A percentile compares a stretch with the other conserved stretches of the same genome.
Evolutionary conservation across 2,888 invertebrate species (phyloP).

Genomic region (Argyresthia goedartella): DNA sequence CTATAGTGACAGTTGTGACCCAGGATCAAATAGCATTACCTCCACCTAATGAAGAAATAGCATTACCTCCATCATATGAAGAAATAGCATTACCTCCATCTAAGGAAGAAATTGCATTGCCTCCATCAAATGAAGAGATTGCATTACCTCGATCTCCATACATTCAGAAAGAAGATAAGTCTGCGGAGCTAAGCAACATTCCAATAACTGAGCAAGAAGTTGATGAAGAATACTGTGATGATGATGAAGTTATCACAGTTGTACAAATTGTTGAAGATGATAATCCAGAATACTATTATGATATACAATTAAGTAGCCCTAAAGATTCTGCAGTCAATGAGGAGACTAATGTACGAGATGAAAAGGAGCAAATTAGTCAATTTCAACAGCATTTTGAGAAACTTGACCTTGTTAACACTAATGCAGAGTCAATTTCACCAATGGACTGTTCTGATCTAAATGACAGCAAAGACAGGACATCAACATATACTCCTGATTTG

Average conservation of each 20-base stretch:
- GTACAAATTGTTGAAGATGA: slow-evolving; percentile 66
- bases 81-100: neutral
- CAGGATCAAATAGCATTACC: neutral
- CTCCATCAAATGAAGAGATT: neutral
- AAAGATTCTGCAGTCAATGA: slow-evolving; percentile 21
- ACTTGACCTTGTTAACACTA: slow-evolving; percentile 33
- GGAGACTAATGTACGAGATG: slow-evolving; percentile 9
- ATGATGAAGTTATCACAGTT: slow-evolving; percentile 63
- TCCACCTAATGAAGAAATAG: neutral
- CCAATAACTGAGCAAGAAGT: slow-evolving; percentile 7
- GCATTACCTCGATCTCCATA: neutral
- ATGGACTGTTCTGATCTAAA: slow-evolving; percentile 36
- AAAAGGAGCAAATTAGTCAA: slow-evolving; percentile 29
- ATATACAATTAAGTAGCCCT: slow-evolving; percentile 49
- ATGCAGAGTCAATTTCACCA: slow-evolving; percentile 21
- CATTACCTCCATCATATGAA: neutral
- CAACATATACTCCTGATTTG: slow-evolving; percentile 37
- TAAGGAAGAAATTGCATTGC: neutral
- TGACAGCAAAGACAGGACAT: slow-evolving; percentile 23
- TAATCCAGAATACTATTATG: slow-evolving; percentile 48
- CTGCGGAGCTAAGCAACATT: neutral
- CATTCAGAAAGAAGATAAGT: too few relatives aligned
- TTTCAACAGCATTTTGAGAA: slow-evolving; percentile 54
- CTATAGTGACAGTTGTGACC: neutral
- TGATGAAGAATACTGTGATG: slow-evolving; percentile 46